A percentile compares a stretch with the other conserved stretches of the same genome.
phyloP scores from a whole-genome alignment of 2,113 vertebrate genomes.

The Hucho hucho region DNA sequence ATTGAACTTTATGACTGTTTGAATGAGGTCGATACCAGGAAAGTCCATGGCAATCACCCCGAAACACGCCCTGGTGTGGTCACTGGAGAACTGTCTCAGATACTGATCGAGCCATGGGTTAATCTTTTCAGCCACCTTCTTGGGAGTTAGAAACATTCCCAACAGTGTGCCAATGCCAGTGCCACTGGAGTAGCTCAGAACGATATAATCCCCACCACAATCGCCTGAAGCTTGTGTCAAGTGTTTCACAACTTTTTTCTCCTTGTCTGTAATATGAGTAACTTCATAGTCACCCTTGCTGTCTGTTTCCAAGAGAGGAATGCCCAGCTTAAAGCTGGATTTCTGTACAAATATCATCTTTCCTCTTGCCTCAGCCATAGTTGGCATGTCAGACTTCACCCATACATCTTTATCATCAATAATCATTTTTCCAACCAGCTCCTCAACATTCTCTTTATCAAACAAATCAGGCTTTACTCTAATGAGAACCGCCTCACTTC shows the following conservation, averaged over 20 bases:
- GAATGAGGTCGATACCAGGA: slow-evolving; percentile 68
- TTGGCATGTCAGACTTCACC: slow-evolving; percentile 61
- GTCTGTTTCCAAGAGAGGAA: slow-evolving; percentile 45
- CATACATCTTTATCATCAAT: slow-evolving; percentile 46
- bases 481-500: slow-evolving; percentile 59
- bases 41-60: slow-evolving; percentile 77
- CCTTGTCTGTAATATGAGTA: slow-evolving; percentile 42
- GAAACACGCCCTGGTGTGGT: slow-evolving; percentile 52
- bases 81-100: slow-evolving; percentile 40
- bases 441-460: slow-evolving; percentile 39
- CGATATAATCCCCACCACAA: slow-evolving; percentile 37
- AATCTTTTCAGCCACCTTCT: slow-evolving; percentile 69
- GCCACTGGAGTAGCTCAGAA: slow-evolving; percentile 73
- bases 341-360: slow-evolving; percentile 77
- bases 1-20: slow-evolving; percentile 66
- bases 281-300: slow-evolving; percentile 45
- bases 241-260: slow-evolving; percentile 30
- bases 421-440: slow-evolving; percentile 53
- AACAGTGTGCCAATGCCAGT: slow-evolving; percentile 64
- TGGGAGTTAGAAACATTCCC: slow-evolving; percentile 56
- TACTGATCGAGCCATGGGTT: slow-evolving; percentile 70
- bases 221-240: slow-evolving; percentile 35
- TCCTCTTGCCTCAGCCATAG: slow-evolving; percentile 65
- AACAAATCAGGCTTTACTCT: slow-evolving; percentile 69
- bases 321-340: slow-evolving; percentile 38